phyloP scores from a whole-genome alignment of 2,797 vertebrate species.

The Pteronotus mesoamericanus region DNA sequence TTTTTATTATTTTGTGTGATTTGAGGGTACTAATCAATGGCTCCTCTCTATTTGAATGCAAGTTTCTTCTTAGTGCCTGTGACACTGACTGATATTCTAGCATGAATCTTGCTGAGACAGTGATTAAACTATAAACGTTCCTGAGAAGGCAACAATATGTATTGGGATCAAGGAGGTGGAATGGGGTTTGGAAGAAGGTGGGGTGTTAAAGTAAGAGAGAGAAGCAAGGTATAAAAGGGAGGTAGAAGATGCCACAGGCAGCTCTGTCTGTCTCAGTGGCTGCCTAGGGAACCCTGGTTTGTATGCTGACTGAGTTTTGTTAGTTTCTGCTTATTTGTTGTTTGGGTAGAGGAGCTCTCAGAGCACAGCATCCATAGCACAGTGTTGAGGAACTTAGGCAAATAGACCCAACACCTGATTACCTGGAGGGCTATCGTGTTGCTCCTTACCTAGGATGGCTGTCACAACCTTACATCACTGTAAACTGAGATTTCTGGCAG shows the following conservation, averaged over 20 bases:
- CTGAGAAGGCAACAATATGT: background rate
- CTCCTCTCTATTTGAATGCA: background rate
- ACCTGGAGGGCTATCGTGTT: background rate
- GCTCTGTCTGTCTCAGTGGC: background rate
- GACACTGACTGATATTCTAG: background rate
- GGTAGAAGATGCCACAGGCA: background rate
- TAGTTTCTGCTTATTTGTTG: background rate
- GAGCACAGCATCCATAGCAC: background rate
- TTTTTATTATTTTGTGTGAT: background rate
- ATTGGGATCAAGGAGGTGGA: background rate
- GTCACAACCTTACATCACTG: constrained; percentile 8
- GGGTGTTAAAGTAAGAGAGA: background rate
- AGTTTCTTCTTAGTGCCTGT: background rate
- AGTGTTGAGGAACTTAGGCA: background rate
- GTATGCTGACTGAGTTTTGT: background rate
- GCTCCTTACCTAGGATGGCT: background rate
- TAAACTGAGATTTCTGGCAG: background rate
- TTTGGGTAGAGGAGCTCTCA: background rate
- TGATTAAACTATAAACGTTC: background rate
- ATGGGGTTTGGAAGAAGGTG: background rate
- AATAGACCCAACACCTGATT: background rate
- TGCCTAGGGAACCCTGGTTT: background rate
- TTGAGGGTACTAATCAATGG: background rate
- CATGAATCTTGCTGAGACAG: background rate
- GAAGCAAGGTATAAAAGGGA: background rate